Evolutionary conservation across 2,113 vertebrate genomes (phyloP).

Genomic region (Bucco capensis): DNA sequence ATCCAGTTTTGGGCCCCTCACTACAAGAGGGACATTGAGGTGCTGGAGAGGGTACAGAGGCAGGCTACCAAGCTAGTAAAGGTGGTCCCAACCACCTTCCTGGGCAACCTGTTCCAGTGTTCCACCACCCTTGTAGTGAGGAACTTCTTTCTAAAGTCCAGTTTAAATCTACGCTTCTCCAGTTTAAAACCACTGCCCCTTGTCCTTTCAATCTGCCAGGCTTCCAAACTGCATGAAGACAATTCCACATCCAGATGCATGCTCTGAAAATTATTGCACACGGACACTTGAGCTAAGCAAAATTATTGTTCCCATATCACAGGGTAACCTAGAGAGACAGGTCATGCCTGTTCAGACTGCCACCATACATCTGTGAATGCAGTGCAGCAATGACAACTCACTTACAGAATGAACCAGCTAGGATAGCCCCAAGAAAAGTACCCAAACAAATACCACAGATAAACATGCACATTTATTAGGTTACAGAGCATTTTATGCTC

Average conservation of each 20-base stretch:
- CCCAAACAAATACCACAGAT: background rate
- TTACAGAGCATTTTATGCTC: background rate
- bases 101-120: no score
- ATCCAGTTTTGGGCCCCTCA: no score
- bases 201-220: background rate
- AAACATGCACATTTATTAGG: background rate
- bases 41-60: no score
- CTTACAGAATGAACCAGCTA: background rate
- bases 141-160: no score
- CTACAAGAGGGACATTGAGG: no score
- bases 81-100: no score
- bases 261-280: background rate
- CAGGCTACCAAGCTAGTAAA: no score
- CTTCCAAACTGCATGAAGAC: background rate
- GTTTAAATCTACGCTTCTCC: no score
- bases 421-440: background rate
- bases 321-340: background rate
- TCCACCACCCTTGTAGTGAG: no score
- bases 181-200: no score
- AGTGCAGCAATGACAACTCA: fast-evolving
- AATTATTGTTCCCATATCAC: background rate
- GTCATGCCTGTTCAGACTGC: fast-evolving
- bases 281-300: background rate
- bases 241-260: background rate
- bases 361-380: background rate